Evolutionary conservation across 2,888 invertebrate species (phyloP).

Genomic region (Leptopilina myrica): DNA sequence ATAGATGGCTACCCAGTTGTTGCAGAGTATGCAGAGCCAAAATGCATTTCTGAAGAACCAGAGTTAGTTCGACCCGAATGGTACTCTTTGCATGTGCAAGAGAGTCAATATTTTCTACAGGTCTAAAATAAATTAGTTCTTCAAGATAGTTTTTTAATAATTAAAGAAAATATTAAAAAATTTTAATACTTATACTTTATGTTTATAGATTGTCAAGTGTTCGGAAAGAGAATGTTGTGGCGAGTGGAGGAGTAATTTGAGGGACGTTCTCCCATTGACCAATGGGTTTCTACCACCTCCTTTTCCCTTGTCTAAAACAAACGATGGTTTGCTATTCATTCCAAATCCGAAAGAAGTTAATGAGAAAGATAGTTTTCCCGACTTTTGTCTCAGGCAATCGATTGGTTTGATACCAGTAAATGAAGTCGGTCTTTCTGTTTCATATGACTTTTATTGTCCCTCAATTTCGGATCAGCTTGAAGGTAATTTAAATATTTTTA

Average conservation of each 20-base stretch:
- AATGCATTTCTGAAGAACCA: constrained; percentile 45
- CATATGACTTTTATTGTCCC: background rate
- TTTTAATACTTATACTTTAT: too few relatives aligned
- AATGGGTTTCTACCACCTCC: constrained; percentile 16
- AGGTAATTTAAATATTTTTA: background rate
- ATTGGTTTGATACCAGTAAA: background rate
- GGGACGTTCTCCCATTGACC: constrained; percentile 55
- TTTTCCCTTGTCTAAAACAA: background rate
- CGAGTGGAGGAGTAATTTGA: constrained; percentile 35
- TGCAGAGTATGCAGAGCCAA: constrained; percentile 44
- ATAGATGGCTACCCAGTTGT: constrained; percentile 62
- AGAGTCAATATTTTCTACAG: constrained; percentile 34
- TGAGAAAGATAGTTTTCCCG: background rate
- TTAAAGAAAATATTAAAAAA: constrained; percentile 18
- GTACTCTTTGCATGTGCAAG: constrained; percentile 37
- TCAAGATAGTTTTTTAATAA: background rate
- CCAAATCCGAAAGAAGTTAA: background rate
- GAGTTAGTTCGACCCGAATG: constrained; percentile 48
- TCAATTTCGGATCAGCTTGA: background rate
- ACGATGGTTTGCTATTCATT: background rate
- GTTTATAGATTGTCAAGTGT: constrained; percentile 1
- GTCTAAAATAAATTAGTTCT: background rate
- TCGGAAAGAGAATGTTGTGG: background rate
- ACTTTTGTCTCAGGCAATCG: background rate
- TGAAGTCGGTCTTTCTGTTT: background rate